These are phyloP conservation scores for Salvelinus sp. DNA, from an alignment of 2,113 vertebrate genomes.

Conservation along the genomic window DNA sequence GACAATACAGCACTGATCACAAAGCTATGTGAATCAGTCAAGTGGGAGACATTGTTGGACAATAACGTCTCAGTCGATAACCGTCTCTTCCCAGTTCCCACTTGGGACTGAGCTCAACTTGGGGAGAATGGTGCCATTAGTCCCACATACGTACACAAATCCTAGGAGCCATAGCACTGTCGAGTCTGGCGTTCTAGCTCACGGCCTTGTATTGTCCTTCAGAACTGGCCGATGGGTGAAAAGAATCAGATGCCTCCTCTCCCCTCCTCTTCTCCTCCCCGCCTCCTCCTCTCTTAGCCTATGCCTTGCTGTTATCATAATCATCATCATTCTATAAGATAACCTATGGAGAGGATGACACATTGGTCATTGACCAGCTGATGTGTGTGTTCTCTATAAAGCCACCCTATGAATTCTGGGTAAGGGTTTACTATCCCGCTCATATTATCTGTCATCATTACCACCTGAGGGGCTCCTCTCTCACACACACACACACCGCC, in stretches of 20 bases:
- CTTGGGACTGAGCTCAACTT: not conserved
- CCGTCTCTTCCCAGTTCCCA: not conserved
- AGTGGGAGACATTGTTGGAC: not conserved
- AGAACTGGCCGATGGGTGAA: too few relatives aligned
- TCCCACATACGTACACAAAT: not conserved
- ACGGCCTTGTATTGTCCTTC: too few relatives aligned
- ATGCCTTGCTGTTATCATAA: not conserved
- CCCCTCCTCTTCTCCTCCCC: not conserved
- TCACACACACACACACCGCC: too few relatives aligned
- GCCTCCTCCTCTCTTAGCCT: not conserved
- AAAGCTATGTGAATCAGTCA: too few relatives aligned
- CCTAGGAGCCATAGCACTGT: not conserved
- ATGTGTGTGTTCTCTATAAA: not conserved
- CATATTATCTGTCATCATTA: not conserved
- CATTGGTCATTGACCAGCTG: not conserved
- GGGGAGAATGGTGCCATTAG: not conserved
- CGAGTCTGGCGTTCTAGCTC: not conserved
- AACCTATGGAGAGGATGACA: constrained; percentile 3
- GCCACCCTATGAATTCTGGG: not conserved
- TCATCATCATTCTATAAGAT: not conserved
- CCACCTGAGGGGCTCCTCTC: not conserved
- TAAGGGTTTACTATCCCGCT: not conserved
- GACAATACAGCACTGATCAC: too few relatives aligned
- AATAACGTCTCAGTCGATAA: not conserved
- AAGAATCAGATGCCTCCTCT: not conserved